These are phyloP conservation scores for Phaethon lepturus DNA, from an alignment of 2,113 vertebrate species.

Conservation along the genomic window DNA sequence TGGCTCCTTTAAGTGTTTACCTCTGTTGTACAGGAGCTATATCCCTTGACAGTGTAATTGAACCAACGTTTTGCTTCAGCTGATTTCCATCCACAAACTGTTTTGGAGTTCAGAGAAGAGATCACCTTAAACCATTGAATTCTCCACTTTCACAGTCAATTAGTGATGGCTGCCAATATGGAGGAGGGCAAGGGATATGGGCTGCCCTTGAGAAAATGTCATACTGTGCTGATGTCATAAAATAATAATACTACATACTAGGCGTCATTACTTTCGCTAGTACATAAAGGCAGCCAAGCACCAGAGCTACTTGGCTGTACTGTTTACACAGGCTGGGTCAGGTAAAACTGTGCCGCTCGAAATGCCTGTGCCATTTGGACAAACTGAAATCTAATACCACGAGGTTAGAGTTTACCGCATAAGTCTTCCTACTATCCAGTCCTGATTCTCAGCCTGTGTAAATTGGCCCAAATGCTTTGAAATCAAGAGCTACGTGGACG, in stretches of 20 bases:
- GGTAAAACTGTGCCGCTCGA: background rate
- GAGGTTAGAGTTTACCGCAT: conserved; percentile 19
- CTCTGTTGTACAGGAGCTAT: conserved; percentile 11
- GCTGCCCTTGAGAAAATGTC: conserved; percentile 76
- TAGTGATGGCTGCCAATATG: conserved; percentile 68
- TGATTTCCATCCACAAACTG: conserved; percentile 69
- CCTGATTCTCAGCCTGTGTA: background rate
- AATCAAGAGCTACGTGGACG: background rate
- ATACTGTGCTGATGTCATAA: conserved; percentile 61
- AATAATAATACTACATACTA: conserved; percentile 60
- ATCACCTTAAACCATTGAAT: conserved; percentile 67
- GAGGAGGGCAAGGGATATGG: conserved; percentile 65
- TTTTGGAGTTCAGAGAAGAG: conserved; percentile 66
- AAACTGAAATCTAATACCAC: conserved; percentile 5
- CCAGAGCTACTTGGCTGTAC: conserved; percentile 33
- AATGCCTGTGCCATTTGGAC: background rate
- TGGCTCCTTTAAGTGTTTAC: conserved; percentile 51
- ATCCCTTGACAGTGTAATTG: conserved; percentile 22
- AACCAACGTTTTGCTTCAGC: conserved; percentile 57
- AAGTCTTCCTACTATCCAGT: background rate
- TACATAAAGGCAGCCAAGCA: conserved; percentile 66
- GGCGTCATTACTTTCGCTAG: conserved; percentile 57
- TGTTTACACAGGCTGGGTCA: conserved; percentile 23
- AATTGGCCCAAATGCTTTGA: conserved; percentile 30
- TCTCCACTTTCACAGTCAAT: conserved; percentile 74